Conservation (phyloP, 2,888 invertebrate genomes). For the Macrophya annulata region DNA sequence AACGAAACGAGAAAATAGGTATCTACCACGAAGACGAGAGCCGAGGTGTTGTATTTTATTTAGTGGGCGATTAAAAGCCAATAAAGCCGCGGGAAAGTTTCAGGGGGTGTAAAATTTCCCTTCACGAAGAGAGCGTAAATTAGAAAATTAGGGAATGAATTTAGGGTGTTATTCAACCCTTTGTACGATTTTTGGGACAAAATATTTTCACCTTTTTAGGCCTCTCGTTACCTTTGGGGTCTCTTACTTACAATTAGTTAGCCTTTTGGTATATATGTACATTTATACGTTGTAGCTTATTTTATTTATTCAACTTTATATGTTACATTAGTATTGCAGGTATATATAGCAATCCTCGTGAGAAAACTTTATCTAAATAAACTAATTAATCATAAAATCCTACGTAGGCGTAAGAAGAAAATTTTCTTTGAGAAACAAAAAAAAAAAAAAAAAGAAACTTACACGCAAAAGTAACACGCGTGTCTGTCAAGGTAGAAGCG, state of each 20-base stretch:
- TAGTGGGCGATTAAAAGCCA: slow-evolving; percentile 14
- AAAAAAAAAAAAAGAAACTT: background rate
- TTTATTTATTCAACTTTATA: background rate
- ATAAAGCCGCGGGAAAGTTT: slow-evolving; percentile 13
- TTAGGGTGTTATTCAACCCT: background rate
- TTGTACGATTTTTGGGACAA: slow-evolving; percentile 9
- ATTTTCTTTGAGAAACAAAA: background rate
- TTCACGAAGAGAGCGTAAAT: background rate
- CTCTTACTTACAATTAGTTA: background rate
- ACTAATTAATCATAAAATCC: background rate
- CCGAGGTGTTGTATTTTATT: slow-evolving; percentile 1
- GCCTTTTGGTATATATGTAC: background rate
- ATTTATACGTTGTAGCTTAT: background rate
- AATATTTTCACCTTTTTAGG: background rate
- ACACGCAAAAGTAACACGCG: slow-evolving; percentile 6
- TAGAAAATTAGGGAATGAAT: slow-evolving; percentile 30
- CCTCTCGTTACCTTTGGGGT: background rate
- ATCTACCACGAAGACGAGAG: background rate
- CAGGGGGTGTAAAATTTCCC: slow-evolving; percentile 18
- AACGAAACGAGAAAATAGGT: background rate
- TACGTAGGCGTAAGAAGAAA: background rate
- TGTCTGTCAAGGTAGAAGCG: background rate
- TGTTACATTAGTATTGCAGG: background rate
- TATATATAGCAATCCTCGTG: background rate
- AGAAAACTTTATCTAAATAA: background rate